Evolutionary conservation across 2,888 invertebrate species (phyloP).

Genomic region (Troides aeacus): DNA sequence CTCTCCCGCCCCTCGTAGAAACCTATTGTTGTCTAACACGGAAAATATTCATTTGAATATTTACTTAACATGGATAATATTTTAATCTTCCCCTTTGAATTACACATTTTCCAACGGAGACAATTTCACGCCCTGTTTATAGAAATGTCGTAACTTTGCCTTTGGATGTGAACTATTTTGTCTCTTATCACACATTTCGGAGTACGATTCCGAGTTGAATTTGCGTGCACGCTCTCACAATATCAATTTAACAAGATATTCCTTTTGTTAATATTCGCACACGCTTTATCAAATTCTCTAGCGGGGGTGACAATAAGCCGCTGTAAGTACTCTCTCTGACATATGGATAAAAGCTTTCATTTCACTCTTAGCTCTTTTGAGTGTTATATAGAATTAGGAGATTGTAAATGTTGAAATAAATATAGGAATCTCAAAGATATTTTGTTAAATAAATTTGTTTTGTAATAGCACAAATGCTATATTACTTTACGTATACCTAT

Average conservation of each 20-base stretch:
- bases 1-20: conserved; percentile 67
- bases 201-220: conserved; percentile 47
- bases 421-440: not conserved
- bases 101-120: conserved; percentile 80
- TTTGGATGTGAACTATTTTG: conserved; percentile 52
- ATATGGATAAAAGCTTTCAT: conserved; percentile 81
- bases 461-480: not conserved
- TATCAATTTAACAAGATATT: conserved; percentile 81
- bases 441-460: not conserved
- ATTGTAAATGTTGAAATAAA: conserved; percentile 35
- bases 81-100: conserved; percentile 81
- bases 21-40: conserved; percentile 79
- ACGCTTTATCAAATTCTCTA: conserved; percentile 81
- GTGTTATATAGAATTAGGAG: conserved; percentile 49
- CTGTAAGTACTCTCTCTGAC: conserved; percentile 79
- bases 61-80: conserved; percentile 82
- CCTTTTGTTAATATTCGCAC: conserved; percentile 81
- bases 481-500: too few relatives aligned
- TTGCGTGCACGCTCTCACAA: conserved; percentile 52
- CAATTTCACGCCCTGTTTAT: conserved; percentile 72
- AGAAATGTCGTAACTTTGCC: conserved; percentile 58
- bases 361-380: conserved; percentile 77
- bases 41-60: conserved; percentile 82
- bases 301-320: conserved; percentile 81
- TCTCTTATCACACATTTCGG: conserved; percentile 36